Percentiles rank a stretch among this genome's conserved stretches.
phyloP scores from a whole-genome alignment of 2,797 vertebrate species.

The Hoplostethus atlanticus region DNA sequence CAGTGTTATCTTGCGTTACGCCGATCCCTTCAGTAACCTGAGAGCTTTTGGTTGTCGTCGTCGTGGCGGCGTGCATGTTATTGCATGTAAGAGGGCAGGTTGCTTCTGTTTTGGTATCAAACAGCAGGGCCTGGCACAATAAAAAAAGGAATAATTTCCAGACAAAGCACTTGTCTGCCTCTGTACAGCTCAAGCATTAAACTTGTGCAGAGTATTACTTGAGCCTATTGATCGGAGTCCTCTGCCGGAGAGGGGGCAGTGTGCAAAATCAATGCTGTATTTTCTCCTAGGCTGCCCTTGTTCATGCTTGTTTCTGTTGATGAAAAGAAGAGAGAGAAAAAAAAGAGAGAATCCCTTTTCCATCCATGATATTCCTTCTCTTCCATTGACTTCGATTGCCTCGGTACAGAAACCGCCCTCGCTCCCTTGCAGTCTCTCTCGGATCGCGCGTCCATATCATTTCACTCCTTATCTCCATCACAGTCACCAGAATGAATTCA shows the following conservation, averaged over 20 bases:
- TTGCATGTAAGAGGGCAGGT: background rate
- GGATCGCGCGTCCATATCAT: slow-evolving; percentile 9
- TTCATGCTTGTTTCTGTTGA: slow-evolving; percentile 67
- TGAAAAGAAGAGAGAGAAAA: slow-evolving; percentile 70
- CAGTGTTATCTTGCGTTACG: background rate
- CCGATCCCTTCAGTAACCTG: background rate
- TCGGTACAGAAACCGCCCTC: slow-evolving; percentile 23
- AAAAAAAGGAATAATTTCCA: slow-evolving; percentile 75
- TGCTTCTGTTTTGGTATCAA: slow-evolving; percentile 52
- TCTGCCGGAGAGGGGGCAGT: slow-evolving; percentile 74
- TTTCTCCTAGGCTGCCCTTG: slow-evolving; percentile 79
- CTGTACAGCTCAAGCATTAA: slow-evolving; percentile 76
- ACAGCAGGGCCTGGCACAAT: slow-evolving; percentile 49
- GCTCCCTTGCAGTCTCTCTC: slow-evolving; percentile 27
- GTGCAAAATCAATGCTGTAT: slow-evolving; percentile 85
- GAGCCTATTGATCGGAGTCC: slow-evolving; percentile 79
- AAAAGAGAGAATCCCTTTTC: slow-evolving; percentile 53
- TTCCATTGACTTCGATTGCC: slow-evolving; percentile 42
- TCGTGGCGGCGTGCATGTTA: background rate
- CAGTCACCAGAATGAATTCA: slow-evolving; percentile 43
- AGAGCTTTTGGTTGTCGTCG: background rate
- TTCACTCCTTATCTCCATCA: slow-evolving; percentile 42
- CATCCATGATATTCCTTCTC: slow-evolving; percentile 47
- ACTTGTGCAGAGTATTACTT: slow-evolving; percentile 82
- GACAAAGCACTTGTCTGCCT: slow-evolving; percentile 78